Conservation (phyloP, 1,140 invertebrate species). For the Drosophila mauritiana region DNA sequence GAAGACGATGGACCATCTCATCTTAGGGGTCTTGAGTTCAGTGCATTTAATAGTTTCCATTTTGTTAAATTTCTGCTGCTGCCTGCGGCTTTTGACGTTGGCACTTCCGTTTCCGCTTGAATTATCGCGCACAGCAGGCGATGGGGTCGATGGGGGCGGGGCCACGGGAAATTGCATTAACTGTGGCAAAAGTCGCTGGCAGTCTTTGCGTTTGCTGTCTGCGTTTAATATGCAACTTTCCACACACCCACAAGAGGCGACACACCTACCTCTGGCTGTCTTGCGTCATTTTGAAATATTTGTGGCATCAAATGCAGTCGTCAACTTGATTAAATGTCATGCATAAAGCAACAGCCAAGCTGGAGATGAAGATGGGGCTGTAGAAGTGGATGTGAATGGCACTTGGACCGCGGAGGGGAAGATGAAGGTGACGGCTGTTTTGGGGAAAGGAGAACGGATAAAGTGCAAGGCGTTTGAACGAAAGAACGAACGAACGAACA, state of each 20-base stretch:
- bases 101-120: constrained; percentile 82
- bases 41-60: constrained; percentile 82
- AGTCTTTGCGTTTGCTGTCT: constrained; percentile 60
- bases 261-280: constrained; percentile 52
- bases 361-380: constrained; percentile 57
- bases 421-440: background rate
- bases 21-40: constrained; percentile 19
- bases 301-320: constrained; percentile 83
- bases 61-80: constrained; percentile 65
- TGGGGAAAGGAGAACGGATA: constrained; percentile 58
- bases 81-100: constrained; percentile 76
- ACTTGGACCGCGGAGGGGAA: background rate
- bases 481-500: constrained; percentile 7
- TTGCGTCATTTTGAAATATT: constrained; percentile 82
- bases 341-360: constrained; percentile 79
- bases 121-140: constrained; percentile 76
- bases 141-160: constrained; percentile 25
- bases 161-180: constrained; percentile 77
- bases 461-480: constrained; percentile 66
- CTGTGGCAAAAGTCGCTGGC: constrained; percentile 72
- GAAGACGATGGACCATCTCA: constrained; percentile 1
- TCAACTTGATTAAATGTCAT: constrained; percentile 83
- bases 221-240: constrained; percentile 83
- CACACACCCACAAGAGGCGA: constrained; percentile 29
- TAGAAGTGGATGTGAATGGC: constrained; percentile 22